These are phyloP conservation scores for Bellardia bayeri DNA, from an alignment of 2,888 invertebrate species.

Conservation along the genomic window DNA sequence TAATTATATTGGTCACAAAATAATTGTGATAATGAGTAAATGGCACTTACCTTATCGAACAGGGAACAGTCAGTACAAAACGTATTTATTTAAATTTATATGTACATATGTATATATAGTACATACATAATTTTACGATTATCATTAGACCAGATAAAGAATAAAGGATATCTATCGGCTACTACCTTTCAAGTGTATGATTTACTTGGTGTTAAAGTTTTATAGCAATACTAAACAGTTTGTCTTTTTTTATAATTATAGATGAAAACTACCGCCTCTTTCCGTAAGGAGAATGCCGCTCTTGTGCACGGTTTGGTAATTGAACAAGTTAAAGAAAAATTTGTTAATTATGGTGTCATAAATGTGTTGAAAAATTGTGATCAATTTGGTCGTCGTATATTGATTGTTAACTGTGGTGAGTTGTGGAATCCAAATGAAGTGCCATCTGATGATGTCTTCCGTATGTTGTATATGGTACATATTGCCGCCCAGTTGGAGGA, in stretches of 20 bases:
- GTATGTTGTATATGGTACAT: conserved; percentile 91
- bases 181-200: background rate
- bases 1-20: background rate
- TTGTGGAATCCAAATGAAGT: conserved; percentile 91
- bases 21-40: conserved; percentile 10
- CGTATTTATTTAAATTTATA: no score
- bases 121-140: background rate
- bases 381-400: conserved; percentile 90
- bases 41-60: conserved; percentile 40
- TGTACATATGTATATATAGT: no score
- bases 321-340: conserved; percentile 87
- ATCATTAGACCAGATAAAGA: background rate
- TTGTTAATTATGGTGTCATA: conserved; percentile 90
- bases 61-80: background rate
- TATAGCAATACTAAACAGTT: background rate
- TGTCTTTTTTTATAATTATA: conserved; percentile 80
- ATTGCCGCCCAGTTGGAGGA: conserved; percentile 91
- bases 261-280: conserved; percentile 91
- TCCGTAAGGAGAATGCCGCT: conserved; percentile 89
- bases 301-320: conserved; percentile 88
- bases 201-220: background rate
- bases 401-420: conserved; percentile 90
- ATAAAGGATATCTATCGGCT: background rate
- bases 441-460: conserved; percentile 90
- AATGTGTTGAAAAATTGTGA: conserved; percentile 91